Evolutionary conservation across 2,888 invertebrate species (phyloP).

Genomic region (Watsonalla binaria): DNA sequence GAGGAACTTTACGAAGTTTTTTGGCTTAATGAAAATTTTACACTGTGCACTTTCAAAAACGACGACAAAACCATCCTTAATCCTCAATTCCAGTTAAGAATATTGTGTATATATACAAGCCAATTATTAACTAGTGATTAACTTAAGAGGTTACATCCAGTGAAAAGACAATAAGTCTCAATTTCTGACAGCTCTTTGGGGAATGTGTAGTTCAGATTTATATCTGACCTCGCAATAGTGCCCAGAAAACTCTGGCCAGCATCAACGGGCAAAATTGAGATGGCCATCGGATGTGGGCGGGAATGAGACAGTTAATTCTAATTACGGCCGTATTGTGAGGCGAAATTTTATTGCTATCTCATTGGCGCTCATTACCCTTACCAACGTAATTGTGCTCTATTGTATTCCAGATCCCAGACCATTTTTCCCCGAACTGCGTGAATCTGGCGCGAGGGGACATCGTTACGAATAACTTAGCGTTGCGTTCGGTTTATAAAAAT

Average conservation of each 20-base stretch:
- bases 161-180: constrained; percentile 39
- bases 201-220: constrained; percentile 3
- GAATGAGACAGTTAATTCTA: constrained; percentile 76
- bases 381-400: constrained; percentile 67
- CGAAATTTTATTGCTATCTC: constrained; percentile 76
- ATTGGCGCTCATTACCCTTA: constrained; percentile 67
- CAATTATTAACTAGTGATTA: constrained; percentile 3
- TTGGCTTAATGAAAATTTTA: no score
- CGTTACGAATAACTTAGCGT: constrained; percentile 39
- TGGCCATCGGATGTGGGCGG: constrained; percentile 66
- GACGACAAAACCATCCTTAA: constrained; percentile 9
- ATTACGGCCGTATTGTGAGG: constrained; percentile 71
- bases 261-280: constrained; percentile 54
- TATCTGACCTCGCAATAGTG: constrained; percentile 9
- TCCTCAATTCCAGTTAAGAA: no score
- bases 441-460: constrained; percentile 56
- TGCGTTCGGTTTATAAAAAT: constrained; percentile 34
- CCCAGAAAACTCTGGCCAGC: constrained; percentile 35
- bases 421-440: constrained; percentile 69
- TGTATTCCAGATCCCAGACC: constrained; percentile 48
- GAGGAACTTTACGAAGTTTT: no score
- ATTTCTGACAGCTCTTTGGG: constrained; percentile 27
- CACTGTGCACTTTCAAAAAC: no score
- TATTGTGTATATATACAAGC: no score
- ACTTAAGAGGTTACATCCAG: constrained; percentile 21